phyloP scores from a whole-genome alignment of 2,888 invertebrate genomes.

The Plusia festucae region DNA sequence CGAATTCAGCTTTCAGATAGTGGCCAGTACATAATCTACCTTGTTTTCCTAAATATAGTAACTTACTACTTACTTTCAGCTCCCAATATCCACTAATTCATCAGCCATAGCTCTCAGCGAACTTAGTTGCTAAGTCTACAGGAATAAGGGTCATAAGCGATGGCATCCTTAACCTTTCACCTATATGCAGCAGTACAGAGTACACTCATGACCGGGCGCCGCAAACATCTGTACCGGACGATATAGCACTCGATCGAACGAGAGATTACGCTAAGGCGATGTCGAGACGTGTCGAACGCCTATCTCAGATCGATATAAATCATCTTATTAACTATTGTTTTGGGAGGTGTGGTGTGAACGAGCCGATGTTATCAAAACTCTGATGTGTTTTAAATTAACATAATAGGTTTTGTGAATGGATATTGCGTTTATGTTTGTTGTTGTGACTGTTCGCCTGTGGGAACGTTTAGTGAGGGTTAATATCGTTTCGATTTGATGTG shows the following conservation, averaged over 20 bases:
- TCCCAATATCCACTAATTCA: neutral
- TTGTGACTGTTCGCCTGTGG: constrained; percentile 67
- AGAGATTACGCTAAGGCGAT: constrained; percentile 89
- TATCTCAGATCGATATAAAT: constrained; percentile 88
- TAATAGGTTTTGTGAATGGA: constrained; percentile 89
- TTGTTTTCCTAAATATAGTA: neutral
- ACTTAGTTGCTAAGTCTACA: neutral
- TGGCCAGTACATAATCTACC: neutral
- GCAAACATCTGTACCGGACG: constrained; percentile 84
- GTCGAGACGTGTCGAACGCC: constrained; percentile 86
- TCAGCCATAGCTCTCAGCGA: neutral
- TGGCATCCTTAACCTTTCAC: constrained; percentile 36
- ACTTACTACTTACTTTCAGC: neutral
- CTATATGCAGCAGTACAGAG: constrained; percentile 19
- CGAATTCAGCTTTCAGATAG: no score
- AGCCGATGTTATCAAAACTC: constrained; percentile 82
- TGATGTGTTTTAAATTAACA: constrained; percentile 90
- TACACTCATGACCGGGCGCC: constrained; percentile 57
- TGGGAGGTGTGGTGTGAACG: constrained; percentile 89
- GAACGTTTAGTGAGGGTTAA: constrained; percentile 57
- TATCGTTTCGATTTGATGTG: constrained; percentile 11
- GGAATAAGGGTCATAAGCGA: neutral
- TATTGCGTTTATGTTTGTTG: constrained; percentile 85
- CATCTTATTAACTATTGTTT: constrained; percentile 90
- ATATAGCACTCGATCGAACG: constrained; percentile 83